phyloP scores from a whole-genome alignment of 2,113 vertebrate species.

The Halichoerus grypus region DNA sequence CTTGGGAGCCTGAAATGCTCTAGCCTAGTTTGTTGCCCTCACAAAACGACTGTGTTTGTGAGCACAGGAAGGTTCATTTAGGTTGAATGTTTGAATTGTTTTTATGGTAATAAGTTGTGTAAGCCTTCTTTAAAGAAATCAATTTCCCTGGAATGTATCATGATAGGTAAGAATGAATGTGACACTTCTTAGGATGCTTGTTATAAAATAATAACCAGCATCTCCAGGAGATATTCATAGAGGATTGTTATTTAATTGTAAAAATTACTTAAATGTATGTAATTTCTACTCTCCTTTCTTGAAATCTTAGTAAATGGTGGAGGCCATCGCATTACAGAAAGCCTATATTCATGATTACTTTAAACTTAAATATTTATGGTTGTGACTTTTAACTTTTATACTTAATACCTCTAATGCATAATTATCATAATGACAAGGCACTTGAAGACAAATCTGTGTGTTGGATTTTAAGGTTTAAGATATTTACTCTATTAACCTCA shows the following conservation, averaged over 20 bases:
- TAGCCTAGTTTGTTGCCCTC: not conserved
- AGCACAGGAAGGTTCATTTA: constrained; percentile 28
- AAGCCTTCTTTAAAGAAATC: constrained; percentile 46
- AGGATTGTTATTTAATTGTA: constrained; percentile 46
- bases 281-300: not conserved
- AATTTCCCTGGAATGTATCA: not conserved
- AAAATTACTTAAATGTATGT: constrained; percentile 13
- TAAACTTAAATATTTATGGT: constrained; percentile 51
- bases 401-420: not conserved
- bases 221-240: constrained; percentile 4
- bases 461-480: constrained; percentile 36
- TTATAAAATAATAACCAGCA: constrained; percentile 39
- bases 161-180: constrained; percentile 5
- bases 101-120: constrained; percentile 21
- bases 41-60: not conserved
- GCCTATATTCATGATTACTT: not conserved
- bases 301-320: not conserved
- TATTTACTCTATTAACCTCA: constrained; percentile 29
- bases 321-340: not conserved
- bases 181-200: constrained; percentile 33
- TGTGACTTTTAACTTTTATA: constrained; percentile 56
- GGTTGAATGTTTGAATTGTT: not conserved
- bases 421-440: constrained; percentile 32
- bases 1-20: not conserved
- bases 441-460: not conserved